phyloP scores from a whole-genome alignment of 2,113 vertebrate genomes.

The Epinephelus lanceolatus region DNA sequence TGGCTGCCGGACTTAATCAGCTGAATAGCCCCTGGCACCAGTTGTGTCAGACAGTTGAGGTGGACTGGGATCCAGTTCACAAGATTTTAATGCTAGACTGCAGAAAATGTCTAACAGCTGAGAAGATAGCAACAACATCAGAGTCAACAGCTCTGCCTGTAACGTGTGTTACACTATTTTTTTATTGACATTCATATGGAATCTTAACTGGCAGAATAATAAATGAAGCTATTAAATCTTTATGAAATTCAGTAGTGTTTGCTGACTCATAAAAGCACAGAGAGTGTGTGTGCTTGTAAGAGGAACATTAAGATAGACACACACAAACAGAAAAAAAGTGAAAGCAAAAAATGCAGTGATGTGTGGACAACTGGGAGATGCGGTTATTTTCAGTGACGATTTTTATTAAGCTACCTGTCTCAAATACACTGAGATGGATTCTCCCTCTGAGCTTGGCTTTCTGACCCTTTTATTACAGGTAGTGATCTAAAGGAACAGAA shows the following conservation, averaged over 20 bases:
- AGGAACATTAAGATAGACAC: neutral
- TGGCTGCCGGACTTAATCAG: neutral
- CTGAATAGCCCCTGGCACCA: neutral
- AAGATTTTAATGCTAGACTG: neutral
- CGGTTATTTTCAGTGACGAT: conserved; percentile 12
- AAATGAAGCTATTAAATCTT: neutral
- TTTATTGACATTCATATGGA: neutral
- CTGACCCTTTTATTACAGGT: conserved; percentile 1
- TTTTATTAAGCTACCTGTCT: conserved; percentile 21
- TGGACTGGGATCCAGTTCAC: neutral
- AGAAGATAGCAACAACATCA: neutral
- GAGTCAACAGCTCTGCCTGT: neutral
- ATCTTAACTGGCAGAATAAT: neutral
- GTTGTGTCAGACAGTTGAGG: neutral
- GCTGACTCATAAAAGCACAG: conserved; percentile 9
- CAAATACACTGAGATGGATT: neutral
- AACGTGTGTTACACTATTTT: neutral
- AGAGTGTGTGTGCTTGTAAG: neutral
- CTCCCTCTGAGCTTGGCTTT: neutral
- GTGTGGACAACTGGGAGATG: neutral
- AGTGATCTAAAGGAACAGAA: neutral
- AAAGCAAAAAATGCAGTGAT: neutral
- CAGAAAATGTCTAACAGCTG: neutral
- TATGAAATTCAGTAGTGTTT: neutral
- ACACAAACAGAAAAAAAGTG: neutral